Evolutionary conservation across 1,140 invertebrate species (phyloP).

Genomic region (Drosophila orena): DNA sequence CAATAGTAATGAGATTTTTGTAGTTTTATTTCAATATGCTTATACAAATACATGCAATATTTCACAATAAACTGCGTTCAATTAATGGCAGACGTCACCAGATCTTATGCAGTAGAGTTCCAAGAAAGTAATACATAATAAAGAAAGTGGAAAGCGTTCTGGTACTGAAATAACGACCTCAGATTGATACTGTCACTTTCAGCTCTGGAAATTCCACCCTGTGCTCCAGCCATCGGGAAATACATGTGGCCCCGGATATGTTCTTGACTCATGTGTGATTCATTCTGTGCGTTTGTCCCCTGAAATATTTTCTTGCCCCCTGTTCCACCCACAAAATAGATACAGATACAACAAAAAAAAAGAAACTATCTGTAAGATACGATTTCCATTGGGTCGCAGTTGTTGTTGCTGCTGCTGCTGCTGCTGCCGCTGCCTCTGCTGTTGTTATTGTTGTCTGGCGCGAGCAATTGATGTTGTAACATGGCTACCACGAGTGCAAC

Average conservation of each 20-base stretch:
- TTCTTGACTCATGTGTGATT: constrained; percentile 47
- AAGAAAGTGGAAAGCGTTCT: constrained; percentile 4
- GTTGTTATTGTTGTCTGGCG: constrained; percentile 68
- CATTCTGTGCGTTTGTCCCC: constrained; percentile 25
- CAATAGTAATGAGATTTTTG: not conserved
- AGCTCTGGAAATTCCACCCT: constrained; percentile 29
- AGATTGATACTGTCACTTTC: constrained; percentile 42
- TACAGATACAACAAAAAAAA: constrained; percentile 50
- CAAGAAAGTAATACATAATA: not conserved
- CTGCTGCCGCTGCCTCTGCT: constrained; percentile 22
- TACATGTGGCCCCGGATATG: constrained; percentile 14
- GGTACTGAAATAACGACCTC: constrained; percentile 22
- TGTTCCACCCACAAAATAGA: not conserved
- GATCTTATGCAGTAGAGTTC: not conserved
- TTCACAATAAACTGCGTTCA: not conserved
- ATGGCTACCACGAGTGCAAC: constrained; percentile 80
- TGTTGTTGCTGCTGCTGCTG: constrained; percentile 19
- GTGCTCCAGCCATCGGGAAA: not conserved
- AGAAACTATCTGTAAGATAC: constrained; percentile 70
- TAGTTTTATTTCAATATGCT: not conserved
- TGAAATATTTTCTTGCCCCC: constrained; percentile 6
- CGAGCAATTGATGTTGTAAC: constrained; percentile 82
- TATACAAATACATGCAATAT: no score
- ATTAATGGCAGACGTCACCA: not conserved
- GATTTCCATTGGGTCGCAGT: constrained; percentile 70